Conservation (phyloP, 2,797 vertebrate species). For the Hyperoplus immaculatus region DNA sequence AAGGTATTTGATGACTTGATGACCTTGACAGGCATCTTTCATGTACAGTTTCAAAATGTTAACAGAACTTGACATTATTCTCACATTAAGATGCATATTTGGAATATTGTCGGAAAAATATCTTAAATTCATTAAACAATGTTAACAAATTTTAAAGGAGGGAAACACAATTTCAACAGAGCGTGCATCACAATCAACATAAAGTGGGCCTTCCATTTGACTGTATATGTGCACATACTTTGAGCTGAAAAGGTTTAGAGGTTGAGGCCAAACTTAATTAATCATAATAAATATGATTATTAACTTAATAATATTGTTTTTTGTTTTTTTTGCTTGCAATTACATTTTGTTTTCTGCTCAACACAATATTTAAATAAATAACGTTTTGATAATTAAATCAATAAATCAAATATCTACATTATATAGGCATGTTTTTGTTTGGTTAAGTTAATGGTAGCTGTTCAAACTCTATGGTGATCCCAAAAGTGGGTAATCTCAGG, state of each 20-base stretch:
- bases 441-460: neutral
- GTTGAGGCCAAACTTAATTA: neutral
- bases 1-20: constrained; percentile 1
- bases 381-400: neutral
- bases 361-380: constrained; percentile 1
- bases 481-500: neutral
- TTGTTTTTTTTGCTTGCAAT: neutral
- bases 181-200: constrained; percentile 5
- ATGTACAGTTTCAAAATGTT: neutral
- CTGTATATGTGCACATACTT: neutral
- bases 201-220: neutral
- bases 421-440: neutral
- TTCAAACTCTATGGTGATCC: neutral
- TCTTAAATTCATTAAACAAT: neutral
- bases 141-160: neutral
- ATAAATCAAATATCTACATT: neutral
- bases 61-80: neutral
- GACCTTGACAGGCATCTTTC: neutral
- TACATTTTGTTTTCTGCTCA: neutral
- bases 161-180: constrained; percentile 1
- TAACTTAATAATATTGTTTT: neutral
- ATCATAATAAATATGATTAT: neutral
- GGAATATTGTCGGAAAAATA: neutral
- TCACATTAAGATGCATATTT: neutral
- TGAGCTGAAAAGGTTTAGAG: neutral